Conservation (phyloP, 2,113 vertebrate species). For the Sigmodon hispidus region DNA sequence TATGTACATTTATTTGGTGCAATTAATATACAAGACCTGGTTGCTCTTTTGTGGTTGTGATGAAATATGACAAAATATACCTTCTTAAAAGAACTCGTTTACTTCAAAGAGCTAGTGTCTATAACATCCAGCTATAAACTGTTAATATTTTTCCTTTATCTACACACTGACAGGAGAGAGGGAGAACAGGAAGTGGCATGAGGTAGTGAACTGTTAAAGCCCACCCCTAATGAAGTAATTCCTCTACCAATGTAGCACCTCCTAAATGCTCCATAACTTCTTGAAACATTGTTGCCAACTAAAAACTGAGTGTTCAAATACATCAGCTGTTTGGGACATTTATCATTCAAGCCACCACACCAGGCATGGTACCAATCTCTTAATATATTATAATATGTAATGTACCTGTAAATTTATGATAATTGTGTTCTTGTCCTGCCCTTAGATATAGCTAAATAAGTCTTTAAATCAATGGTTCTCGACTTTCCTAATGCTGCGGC, state of each 20-base stretch:
- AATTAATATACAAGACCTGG: neutral
- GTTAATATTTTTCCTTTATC: neutral
- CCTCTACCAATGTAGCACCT: neutral
- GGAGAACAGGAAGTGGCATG: neutral
- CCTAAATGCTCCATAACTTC: neutral
- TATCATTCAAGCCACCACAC: neutral
- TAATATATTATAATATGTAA: neutral
- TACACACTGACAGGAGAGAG: neutral
- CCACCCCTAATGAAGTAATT: neutral
- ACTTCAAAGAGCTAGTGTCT: neutral
- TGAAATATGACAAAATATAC: neutral
- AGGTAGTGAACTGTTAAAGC: neutral
- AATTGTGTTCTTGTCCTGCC: neutral
- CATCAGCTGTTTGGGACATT: neutral
- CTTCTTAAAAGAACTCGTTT: neutral
- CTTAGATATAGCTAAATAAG: conserved; percentile 34
- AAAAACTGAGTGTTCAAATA: neutral
- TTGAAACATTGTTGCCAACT: too few species aligned
- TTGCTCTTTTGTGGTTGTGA: neutral
- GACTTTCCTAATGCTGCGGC: neutral
- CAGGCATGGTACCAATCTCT: neutral
- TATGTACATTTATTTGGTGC: neutral
- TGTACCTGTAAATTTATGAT: neutral
- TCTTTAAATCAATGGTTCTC: neutral
- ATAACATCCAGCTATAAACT: neutral